Conservation (phyloP, 2,113 vertebrate genomes). For the Casuarius casuarius region DNA sequence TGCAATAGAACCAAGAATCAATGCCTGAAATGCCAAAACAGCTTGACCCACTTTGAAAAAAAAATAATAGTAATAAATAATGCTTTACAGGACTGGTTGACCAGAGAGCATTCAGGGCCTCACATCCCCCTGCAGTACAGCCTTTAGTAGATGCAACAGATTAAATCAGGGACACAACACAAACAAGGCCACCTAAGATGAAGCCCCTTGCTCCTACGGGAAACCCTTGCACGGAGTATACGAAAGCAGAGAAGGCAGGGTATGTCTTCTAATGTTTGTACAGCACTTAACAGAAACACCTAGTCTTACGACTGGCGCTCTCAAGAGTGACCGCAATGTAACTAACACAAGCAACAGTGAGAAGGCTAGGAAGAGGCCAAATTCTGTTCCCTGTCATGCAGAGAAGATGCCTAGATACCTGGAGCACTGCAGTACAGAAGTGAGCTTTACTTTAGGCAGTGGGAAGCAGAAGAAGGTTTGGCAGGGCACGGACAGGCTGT, state of each 20-base stretch:
- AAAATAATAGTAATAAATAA: slow-evolving; percentile 64
- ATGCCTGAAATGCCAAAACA: slow-evolving; percentile 77
- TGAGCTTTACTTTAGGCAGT: not conserved
- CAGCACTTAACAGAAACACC: not conserved
- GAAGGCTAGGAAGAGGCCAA: not conserved
- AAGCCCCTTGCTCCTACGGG: not conserved
- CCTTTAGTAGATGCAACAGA: not conserved
- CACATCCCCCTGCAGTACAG: not conserved
- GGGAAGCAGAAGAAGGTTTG: not conserved
- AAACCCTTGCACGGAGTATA: accelerated
- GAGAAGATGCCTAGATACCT: not conserved
- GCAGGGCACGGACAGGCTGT: accelerated
- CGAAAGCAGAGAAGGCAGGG: not conserved
- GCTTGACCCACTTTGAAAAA: slow-evolving; percentile 79
- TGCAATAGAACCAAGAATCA: slow-evolving; percentile 72
- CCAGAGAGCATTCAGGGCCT: not conserved
- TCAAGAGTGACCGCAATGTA: not conserved
- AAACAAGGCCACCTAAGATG: slow-evolving; percentile 41
- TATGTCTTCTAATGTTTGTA: not conserved
- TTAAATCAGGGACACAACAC: not conserved
- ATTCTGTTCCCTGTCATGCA: not conserved
- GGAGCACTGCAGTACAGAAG: accelerated
- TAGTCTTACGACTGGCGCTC: accelerated
- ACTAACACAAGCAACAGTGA: accelerated
- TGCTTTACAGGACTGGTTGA: slow-evolving; percentile 22